A percentile compares a stretch with the other conserved stretches of the same genome.
phyloP scores from a whole-genome alignment of 2,888 invertebrate genomes.

The Bibio marci region DNA sequence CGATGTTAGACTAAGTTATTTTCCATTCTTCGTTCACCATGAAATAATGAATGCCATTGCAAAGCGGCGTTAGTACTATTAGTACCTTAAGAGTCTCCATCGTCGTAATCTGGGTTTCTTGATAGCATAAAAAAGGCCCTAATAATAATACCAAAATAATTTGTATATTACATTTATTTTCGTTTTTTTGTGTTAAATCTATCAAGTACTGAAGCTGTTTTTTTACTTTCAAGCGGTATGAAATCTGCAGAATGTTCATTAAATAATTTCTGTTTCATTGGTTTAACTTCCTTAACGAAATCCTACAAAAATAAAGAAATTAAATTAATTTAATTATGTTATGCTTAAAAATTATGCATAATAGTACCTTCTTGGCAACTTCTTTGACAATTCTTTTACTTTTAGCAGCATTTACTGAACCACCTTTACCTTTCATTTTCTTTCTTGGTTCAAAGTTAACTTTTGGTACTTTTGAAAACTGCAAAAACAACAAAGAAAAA shows the following conservation, averaged over 20 bases:
- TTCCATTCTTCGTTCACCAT: neutral
- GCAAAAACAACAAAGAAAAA: constrained; percentile 22
- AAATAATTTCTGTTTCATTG: constrained; percentile 3
- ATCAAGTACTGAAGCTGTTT: constrained; percentile 25
- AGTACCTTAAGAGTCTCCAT: constrained; percentile 44
- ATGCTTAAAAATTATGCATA: constrained; percentile 13
- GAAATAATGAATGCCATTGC: constrained; percentile 42
- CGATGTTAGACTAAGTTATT: too few species aligned
- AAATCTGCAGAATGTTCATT: constrained; percentile 2
- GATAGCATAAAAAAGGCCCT: neutral
- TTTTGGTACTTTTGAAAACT: constrained; percentile 61
- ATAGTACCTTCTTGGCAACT: constrained; percentile 48
- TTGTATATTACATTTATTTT: neutral
- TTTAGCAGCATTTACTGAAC: constrained; percentile 49
- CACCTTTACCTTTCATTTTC: constrained; percentile 61
- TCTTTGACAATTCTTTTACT: constrained; percentile 64
- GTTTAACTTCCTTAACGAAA: constrained; percentile 7
- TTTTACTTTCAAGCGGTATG: constrained; percentile 2
- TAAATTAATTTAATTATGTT: constrained; percentile 5
- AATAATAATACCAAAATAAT: neutral
- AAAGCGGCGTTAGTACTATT: constrained; percentile 65
- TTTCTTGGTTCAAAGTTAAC: constrained; percentile 58
- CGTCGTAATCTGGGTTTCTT: too few species aligned
- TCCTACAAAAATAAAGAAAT: constrained; percentile 21
- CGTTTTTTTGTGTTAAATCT: constrained; percentile 3